Base-by-base conservation (phyloP, 2,113 vertebrate genomes). In the Peromyscus californicus region DNA sequence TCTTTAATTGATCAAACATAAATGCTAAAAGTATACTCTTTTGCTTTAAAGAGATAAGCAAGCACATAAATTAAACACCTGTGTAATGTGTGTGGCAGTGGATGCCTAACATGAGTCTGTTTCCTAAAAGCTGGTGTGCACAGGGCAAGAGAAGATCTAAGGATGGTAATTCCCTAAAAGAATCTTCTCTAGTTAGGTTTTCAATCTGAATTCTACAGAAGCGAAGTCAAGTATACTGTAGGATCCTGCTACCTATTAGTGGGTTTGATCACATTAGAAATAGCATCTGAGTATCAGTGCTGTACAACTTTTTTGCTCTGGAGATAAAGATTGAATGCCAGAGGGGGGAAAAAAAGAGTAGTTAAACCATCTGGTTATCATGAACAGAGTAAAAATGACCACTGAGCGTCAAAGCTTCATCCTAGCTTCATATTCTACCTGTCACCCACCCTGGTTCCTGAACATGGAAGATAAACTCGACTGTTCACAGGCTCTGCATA, bases 1-100 rank as follows among this genome's bases (percentile, higher is more conserved):
- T 79, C 90, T 93, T 97, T 96, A 94, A 96, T 9, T 94, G 95
- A 97, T 93, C 90, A 97, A 95, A 96, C 72, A 96, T 48, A 94
- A 97, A 95, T 90, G 76, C 39, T 91, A 87, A 96, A 96, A 94
- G 82, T 72, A 65, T 89, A 95, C 26, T 3, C 72, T 39, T 86
- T 79, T 83, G 85, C 75, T 97, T 93, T 97, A 86, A 94, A 95
- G 76, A 97, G 48, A 91, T 48, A 93, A 97, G 84, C 86, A 97
- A 92, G 63, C 59, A 96, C 76, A 96, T 88, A 96, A 91, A 94
- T 3, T 51, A 45, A 63, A 90, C 48, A 92, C 88, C 33, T 94
- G 31, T 80, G 80, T 76, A 91, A 75, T 87, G 36, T 80, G 57
- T 26, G 36, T 31, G 88, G 75, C 69, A 95, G 33, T 91, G 51